Conservation (phyloP, 2,797 vertebrate species). For the Selene dorsalis region DNA sequence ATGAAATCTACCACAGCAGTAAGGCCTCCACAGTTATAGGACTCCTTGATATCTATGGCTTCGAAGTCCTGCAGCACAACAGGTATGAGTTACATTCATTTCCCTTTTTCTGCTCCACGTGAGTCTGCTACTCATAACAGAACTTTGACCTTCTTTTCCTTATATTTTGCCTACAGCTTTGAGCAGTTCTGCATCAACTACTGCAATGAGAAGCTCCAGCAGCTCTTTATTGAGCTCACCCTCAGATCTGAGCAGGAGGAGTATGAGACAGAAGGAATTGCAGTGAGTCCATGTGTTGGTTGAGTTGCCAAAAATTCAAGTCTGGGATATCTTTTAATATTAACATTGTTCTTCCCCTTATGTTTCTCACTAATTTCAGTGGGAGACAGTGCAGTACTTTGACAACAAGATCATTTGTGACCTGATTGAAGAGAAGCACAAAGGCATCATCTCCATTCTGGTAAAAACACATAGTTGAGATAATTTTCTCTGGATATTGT, state of each 20-base stretch:
- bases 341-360: not conserved
- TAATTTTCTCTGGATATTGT: not conserved
- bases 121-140: not conserved
- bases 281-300: conserved; percentile 82
- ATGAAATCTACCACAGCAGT: conserved; percentile 87
- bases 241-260: conserved; percentile 95
- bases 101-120: not conserved
- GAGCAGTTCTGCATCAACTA: conserved; percentile 99
- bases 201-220: conserved; percentile 98
- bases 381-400: conserved; percentile 97
- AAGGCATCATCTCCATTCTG: conserved; percentile 97
- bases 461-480: conserved; percentile 72
- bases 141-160: not conserved
- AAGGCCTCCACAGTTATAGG: conserved; percentile 92
- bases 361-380: conserved; percentile 79
- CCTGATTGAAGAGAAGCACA: conserved; percentile 97
- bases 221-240: conserved; percentile 95
- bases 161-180: conserved; percentile 83
- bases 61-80: conserved; percentile 97
- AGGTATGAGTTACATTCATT: conserved; percentile 82
- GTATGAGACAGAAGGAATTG: conserved; percentile 92
- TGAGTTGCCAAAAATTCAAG: not conserved
- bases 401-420: conserved; percentile 99
- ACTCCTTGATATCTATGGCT: conserved; percentile 97
- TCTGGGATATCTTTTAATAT: conserved; percentile 15